phyloP scores from a whole-genome alignment of 1,140 invertebrate genomes.

The Coelopa frigida region DNA sequence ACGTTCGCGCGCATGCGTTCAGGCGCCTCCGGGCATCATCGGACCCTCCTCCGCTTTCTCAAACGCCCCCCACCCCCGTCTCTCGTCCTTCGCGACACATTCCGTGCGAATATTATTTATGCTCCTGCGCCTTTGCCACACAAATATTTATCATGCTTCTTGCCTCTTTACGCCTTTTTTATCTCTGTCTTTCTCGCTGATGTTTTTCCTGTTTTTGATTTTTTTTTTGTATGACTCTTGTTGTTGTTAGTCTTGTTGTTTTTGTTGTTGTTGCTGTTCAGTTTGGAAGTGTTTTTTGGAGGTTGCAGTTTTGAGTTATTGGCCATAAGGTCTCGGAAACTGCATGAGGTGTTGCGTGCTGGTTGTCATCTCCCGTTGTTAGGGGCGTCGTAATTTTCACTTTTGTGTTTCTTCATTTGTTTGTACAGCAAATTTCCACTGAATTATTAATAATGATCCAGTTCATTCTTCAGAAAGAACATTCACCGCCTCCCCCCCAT shows the following conservation, averaged over 20 bases:
- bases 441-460: no score
- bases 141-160: slow-evolving; percentile 16
- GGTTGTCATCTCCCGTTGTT: slow-evolving; percentile 19
- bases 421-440: slow-evolving; percentile 16
- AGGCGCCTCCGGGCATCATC: slow-evolving; percentile 8
- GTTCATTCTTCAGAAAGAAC: no score
- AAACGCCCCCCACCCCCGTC: no score
- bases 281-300: no score
- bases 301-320: slow-evolving; percentile 1
- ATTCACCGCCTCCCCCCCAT: no score
- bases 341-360: slow-evolving; percentile 11
- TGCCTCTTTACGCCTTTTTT: no score
- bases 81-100: slow-evolving; percentile 10
- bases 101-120: slow-evolving; percentile 21
- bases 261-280: no score
- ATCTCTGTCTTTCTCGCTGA: no score
- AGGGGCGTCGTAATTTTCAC: slow-evolving; percentile 13
- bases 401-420: slow-evolving; percentile 9
- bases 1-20: slow-evolving; percentile 4
- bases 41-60: neutral
- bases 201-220: no score
- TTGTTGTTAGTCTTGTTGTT: no score
- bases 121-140: slow-evolving; percentile 8
- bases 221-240: no score
- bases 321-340: slow-evolving; percentile 3